Percentiles rank a stretch among this genome's conserved stretches.
Conservation (phyloP, 2,797 vertebrate species). For the Huso huso region DNA sequence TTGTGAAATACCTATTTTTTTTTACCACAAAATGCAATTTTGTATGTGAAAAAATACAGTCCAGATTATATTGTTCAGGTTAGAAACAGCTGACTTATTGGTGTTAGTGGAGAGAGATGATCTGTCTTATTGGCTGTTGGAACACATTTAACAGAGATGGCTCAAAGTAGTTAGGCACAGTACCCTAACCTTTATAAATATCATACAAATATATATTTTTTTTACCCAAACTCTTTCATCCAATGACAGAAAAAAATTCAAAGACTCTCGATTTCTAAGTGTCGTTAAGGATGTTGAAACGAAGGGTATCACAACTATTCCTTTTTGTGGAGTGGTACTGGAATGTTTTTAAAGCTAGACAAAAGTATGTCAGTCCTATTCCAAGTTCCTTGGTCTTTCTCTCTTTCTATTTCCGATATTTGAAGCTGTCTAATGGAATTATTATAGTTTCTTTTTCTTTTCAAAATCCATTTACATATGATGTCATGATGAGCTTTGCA, state of each 20-base stretch:
- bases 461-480: background rate
- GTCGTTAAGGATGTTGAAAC: background rate
- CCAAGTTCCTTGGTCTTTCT: background rate
- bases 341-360: background rate
- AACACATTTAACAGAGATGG: background rate
- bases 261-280: conserved; percentile 4
- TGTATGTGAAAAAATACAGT: no score
- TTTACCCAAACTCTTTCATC: background rate
- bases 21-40: no score
- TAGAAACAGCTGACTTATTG: no score
- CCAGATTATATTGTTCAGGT: no score
- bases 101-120: background rate
- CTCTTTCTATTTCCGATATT: background rate
- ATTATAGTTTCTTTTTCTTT: background rate
- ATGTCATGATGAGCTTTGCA: background rate
- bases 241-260: no score
- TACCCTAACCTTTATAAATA: conserved; percentile 13
- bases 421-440: background rate
- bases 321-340: background rate
- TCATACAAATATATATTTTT: background rate
- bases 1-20: no score
- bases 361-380: background rate
- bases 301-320: background rate
- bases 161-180: background rate
- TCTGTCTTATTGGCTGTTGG: background rate